A percentile compares a stretch with the other conserved stretches of the same genome.
These are phyloP conservation scores for Diorhabda sublineata DNA, from an alignment of 1,140 invertebrate species.

Conservation along the genomic window DNA sequence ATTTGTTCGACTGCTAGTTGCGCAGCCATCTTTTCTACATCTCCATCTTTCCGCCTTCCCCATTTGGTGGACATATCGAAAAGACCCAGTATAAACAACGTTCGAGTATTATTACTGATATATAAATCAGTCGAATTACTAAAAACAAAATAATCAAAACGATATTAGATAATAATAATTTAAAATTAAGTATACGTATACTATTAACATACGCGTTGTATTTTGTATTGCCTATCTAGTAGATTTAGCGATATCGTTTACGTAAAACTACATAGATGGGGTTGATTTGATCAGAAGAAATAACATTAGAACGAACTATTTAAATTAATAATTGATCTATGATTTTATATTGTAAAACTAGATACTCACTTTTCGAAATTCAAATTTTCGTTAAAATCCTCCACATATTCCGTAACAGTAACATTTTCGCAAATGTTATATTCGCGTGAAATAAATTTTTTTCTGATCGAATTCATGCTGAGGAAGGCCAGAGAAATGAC, in stretches of 20 bases:
- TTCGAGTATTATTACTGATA: conserved; percentile 14
- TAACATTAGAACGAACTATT: too few species aligned
- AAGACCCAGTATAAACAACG: conserved; percentile 63
- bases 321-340: too few species aligned
- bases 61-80: conserved; percentile 67
- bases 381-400: background rate
- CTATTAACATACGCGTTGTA: too few species aligned
- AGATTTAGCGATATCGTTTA: too few species aligned
- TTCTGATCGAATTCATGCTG: background rate
- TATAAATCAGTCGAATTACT: too few species aligned
- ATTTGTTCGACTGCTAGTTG: conserved; percentile 68
- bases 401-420: background rate
- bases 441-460: background rate
- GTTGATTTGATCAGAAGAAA: too few species aligned
- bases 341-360: background rate
- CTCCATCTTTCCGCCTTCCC: conserved; percentile 60
- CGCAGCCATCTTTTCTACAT: conserved; percentile 70
- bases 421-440: background rate
- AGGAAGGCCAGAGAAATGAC: background rate
- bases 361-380: background rate
- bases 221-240: too few species aligned
- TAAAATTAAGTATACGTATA: too few species aligned
- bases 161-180: too few species aligned
- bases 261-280: too few species aligned
- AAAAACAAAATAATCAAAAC: too few species aligned